Conservation (phyloP, 2,797 vertebrate species). For the Lithobates sylvaticus region DNA sequence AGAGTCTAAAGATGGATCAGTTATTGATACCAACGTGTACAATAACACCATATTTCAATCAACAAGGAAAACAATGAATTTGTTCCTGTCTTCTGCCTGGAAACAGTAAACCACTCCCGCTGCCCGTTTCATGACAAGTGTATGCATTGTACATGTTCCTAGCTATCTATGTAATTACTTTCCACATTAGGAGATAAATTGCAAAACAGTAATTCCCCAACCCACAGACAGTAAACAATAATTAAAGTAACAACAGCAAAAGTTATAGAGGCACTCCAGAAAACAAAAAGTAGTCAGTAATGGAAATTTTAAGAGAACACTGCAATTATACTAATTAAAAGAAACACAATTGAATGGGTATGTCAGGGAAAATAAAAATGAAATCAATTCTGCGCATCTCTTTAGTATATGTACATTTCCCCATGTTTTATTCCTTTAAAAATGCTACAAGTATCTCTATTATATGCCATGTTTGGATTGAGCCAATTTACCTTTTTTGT, state of each 20-base stretch:
- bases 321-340: too few relatives aligned
- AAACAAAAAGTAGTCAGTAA: too few relatives aligned
- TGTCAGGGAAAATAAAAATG: too few relatives aligned
- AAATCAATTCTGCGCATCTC: too few relatives aligned
- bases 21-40: slow-evolving; percentile 18
- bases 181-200: slow-evolving; percentile 11
- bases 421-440: too few relatives aligned
- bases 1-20: slow-evolving; percentile 4
- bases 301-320: too few relatives aligned
- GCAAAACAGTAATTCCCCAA: not conserved
- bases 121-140: slow-evolving; percentile 1
- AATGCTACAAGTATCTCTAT: too few relatives aligned
- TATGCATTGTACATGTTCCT: not conserved
- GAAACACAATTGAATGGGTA: too few relatives aligned
- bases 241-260: not conserved
- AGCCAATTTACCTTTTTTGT: too few relatives aligned
- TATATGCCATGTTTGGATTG: too few relatives aligned
- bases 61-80: slow-evolving; percentile 8
- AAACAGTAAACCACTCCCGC: not conserved
- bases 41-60: not conserved
- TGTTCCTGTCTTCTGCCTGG: not conserved
- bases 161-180: slow-evolving; percentile 16
- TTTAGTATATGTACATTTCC: too few relatives aligned
- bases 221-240: not conserved
- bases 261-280: too few relatives aligned